phyloP scores from a whole-genome alignment of 2,888 invertebrate genomes.

The Apodemia hepburni region DNA sequence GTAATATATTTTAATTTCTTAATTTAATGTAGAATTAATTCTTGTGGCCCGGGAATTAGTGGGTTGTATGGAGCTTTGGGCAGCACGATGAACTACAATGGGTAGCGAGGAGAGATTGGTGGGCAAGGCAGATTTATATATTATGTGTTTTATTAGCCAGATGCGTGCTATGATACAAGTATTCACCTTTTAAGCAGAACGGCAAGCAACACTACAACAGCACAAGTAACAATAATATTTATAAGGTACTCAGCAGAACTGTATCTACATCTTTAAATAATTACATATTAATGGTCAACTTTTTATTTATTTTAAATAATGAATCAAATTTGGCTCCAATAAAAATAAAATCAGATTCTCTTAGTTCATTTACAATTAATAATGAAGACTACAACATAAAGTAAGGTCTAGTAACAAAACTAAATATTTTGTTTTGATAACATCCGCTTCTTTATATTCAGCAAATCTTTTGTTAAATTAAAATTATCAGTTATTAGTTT shows the following conservation, averaged over 20 bases:
- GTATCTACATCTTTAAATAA: background rate
- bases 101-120: background rate
- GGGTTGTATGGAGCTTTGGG: too few relatives aligned
- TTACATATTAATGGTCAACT: background rate
- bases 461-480: too few relatives aligned
- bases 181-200: background rate
- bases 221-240: background rate
- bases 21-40: conserved; percentile 10
- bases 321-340: too few relatives aligned
- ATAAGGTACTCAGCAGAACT: background rate
- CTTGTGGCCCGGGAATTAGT: background rate
- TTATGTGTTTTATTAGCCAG: background rate
- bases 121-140: background rate
- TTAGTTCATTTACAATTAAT: too few relatives aligned
- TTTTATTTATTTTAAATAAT: too few relatives aligned
- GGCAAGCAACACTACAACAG: background rate
- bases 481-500: too few relatives aligned
- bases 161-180: too few relatives aligned
- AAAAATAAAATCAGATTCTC: too few relatives aligned
- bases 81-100: background rate
- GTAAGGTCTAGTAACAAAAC: too few relatives aligned
- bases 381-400: too few relatives aligned
- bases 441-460: too few relatives aligned
- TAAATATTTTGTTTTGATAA: too few relatives aligned
- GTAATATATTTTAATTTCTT: conserved; percentile 23